Conservation (phyloP, 2,888 invertebrate species). For the Drosophila gaucha region DNA sequence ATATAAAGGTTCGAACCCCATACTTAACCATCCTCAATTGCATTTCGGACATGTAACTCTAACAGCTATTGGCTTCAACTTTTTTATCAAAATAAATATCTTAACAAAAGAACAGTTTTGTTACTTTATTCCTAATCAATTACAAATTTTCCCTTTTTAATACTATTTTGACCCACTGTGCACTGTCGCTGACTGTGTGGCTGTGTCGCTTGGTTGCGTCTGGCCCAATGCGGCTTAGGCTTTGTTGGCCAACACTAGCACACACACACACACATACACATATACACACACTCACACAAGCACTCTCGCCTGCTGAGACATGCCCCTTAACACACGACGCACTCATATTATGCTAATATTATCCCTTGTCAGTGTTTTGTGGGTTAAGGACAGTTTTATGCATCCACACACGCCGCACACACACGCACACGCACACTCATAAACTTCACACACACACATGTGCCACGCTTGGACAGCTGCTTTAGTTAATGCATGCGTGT, state of each 20-base stretch:
- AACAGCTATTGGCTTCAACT: too few relatives aligned
- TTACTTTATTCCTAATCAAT: background rate
- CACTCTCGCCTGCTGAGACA: conserved; percentile 23
- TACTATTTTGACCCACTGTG: conserved; percentile 1
- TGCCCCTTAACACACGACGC: conserved; percentile 37
- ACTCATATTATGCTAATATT: conserved; percentile 78
- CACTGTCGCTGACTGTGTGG: conserved; percentile 8
- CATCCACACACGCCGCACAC: conserved; percentile 43
- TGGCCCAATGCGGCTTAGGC: conserved; percentile 56
- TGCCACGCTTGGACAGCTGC: conserved; percentile 48
- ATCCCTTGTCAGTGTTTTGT: conserved; percentile 68
- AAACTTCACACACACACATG: conserved; percentile 48
- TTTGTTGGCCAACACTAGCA: conserved; percentile 44
- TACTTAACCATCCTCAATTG: too few relatives aligned
- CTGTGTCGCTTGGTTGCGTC: conserved; percentile 45
- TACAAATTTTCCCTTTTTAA: background rate
- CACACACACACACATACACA: conserved; percentile 9
- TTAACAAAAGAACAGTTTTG: too few relatives aligned
- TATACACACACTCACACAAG: conserved; percentile 1
- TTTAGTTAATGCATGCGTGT: conserved; percentile 39
- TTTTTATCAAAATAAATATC: too few relatives aligned
- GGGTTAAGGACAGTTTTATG: conserved; percentile 80
- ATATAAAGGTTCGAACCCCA: too few relatives aligned
- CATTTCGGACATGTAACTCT: too few relatives aligned
- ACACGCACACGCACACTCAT: conserved; percentile 16